Percentiles rank a stretch among this genome's conserved stretches.
Conservation (phyloP, 1,140 invertebrate species). For the Atta texana region DNA sequence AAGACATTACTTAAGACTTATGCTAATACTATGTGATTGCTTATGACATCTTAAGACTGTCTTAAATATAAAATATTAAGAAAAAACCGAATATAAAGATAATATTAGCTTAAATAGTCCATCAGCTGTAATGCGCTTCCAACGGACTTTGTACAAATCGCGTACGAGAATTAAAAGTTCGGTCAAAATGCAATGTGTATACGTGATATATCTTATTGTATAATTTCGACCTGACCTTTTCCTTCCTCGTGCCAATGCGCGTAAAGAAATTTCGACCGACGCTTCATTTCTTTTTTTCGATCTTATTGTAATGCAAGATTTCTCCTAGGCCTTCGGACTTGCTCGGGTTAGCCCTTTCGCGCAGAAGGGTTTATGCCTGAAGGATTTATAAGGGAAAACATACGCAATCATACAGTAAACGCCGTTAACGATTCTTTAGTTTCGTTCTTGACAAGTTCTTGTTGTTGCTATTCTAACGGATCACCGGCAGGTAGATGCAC, state of each 20-base stretch:
- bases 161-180: constrained; percentile 57
- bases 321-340: constrained; percentile 19
- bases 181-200: constrained; percentile 68
- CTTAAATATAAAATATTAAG: no score
- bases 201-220: constrained; percentile 82
- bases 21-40: no score
- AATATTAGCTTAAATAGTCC: no score
- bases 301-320: constrained; percentile 56
- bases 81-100: no score
- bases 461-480: constrained; percentile 24
- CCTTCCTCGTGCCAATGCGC: constrained; percentile 12
- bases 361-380: constrained; percentile 35
- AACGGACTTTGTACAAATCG: neutral
- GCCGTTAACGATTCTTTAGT: constrained; percentile 58
- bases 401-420: constrained; percentile 51
- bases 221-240: constrained; percentile 73
- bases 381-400: constrained; percentile 64
- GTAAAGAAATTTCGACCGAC: constrained; percentile 47
- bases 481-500: constrained; percentile 17
- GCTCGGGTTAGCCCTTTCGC: constrained; percentile 47
- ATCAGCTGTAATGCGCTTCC: neutral
- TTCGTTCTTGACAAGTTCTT: constrained; percentile 31
- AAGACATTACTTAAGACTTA: no score
- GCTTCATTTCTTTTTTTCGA: constrained; percentile 52
- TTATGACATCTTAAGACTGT: no score